Evolutionary conservation across 64 coral and sea anemone genomes (phyloP).

Genomic region (Montipora foliosa): DNA sequence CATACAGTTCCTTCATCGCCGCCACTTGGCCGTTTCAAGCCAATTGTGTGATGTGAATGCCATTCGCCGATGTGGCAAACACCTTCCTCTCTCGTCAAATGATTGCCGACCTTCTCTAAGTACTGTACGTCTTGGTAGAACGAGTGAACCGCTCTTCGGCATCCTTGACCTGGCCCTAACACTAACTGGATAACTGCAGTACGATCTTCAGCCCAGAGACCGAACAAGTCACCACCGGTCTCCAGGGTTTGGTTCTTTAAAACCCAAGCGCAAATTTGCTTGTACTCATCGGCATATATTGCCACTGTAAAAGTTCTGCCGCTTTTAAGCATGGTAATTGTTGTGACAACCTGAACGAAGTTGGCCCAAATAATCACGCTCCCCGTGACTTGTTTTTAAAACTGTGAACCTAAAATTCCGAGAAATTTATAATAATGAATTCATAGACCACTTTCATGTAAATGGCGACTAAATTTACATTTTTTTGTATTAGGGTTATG

Average conservation of each 20-base stretch:
- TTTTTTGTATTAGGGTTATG: no score
- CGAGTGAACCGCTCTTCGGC: conserved; percentile 26
- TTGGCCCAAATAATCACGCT: neutral
- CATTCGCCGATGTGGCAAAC: conserved; percentile 93
- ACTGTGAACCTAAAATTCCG: neutral
- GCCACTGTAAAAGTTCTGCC: conserved; percentile 3
- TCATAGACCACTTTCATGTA: no score
- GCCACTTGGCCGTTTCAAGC: conserved; percentile 61
- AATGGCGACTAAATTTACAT: no score
- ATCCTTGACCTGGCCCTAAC: conserved; percentile 66
- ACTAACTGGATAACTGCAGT: conserved; percentile 76
- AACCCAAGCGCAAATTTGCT: conserved; percentile 74
- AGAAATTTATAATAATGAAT: neutral
- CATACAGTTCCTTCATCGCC: conserved; percentile 80
- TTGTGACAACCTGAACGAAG: neutral
- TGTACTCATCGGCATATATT: conserved; percentile 54
- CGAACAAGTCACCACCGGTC: conserved; percentile 88
- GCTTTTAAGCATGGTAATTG: neutral
- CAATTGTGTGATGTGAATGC: conserved; percentile 86
- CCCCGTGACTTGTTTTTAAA: neutral
- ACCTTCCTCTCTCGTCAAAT: conserved; percentile 57
- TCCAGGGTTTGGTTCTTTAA: conserved; percentile 63
- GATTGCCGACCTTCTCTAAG: conserved; percentile 59
- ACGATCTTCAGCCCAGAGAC: conserved; percentile 69
- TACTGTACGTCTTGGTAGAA: conserved; percentile 89